phyloP scores from a whole-genome alignment of 2,888 invertebrate species.

The Andricus curvator region DNA sequence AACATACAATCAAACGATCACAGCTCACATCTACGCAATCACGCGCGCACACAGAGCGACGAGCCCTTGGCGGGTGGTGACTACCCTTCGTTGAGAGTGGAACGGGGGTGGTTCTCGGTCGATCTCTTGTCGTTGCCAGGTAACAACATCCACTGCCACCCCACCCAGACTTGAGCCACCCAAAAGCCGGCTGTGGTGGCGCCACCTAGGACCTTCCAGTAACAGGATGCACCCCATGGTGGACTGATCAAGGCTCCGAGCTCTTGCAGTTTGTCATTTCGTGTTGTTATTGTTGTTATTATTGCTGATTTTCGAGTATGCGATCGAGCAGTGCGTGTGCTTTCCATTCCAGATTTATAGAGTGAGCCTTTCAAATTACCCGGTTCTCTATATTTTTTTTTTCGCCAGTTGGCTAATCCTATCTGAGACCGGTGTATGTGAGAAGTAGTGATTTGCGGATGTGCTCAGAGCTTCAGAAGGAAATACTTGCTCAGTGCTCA shows the following conservation, averaged over 20 bases:
- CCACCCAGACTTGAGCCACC: constrained; percentile 62
- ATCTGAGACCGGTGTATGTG: background rate
- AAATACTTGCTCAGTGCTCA: background rate
- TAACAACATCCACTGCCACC: constrained; percentile 69
- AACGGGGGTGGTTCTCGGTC: constrained; percentile 74
- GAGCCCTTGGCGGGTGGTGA: constrained; percentile 51
- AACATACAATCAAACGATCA: background rate
- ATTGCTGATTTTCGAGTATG: background rate
- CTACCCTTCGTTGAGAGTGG: constrained; percentile 46
- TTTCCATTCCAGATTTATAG: background rate
- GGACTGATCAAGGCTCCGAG: constrained; percentile 65
- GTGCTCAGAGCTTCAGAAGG: background rate
- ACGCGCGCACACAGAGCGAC: constrained; percentile 24
- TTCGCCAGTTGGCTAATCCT: background rate
- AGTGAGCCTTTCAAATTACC: background rate
- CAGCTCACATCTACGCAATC: constrained; percentile 23
- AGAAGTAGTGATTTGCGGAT: background rate
- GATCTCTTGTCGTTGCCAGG: constrained; percentile 77
- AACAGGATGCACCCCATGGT: constrained; percentile 73
- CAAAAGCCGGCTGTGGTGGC: constrained; percentile 67
- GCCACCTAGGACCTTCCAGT: constrained; percentile 68
- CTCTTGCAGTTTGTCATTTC: background rate
- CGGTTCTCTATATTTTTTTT: background rate
- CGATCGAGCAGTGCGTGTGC: background rate
- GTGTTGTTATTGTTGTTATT: constrained; percentile 4